phyloP scores from a whole-genome alignment of 1,140 invertebrate species.

The Drosophila fuyamai region DNA sequence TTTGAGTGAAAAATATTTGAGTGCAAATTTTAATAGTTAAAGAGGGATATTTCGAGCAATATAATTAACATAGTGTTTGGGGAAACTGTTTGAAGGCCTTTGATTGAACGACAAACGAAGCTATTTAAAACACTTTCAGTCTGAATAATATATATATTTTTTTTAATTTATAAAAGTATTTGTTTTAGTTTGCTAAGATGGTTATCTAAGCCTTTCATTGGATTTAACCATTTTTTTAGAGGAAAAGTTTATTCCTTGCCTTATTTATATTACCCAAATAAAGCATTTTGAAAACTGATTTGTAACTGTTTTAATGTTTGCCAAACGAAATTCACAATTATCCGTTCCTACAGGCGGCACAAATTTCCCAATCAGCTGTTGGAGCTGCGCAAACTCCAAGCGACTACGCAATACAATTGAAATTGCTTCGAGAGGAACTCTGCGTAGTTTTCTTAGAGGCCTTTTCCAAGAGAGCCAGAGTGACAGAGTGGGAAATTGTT shows the following conservation, averaged over 20 bases:
- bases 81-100: not conserved
- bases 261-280: no score
- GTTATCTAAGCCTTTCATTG: no score
- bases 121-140: no score
- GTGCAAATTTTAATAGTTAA: slow-evolving; percentile 1
- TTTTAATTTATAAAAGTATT: no score
- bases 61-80: not conserved
- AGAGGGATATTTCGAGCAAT: not conserved
- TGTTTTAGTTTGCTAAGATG: no score
- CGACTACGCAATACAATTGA: slow-evolving; percentile 75
- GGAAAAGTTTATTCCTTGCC: no score
- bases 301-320: no score
- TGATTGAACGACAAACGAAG: not conserved
- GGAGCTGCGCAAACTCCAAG: slow-evolving; percentile 67
- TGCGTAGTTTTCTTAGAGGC: slow-evolving; percentile 19
- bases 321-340: slow-evolving; percentile 20
- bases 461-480: not conserved
- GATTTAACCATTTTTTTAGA: no score
- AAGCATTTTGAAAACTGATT: no score
- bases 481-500: slow-evolving; percentile 54
- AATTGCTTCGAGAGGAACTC: slow-evolving; percentile 54
- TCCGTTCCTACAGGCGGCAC: not conserved
- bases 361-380: slow-evolving; percentile 51
- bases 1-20: slow-evolving; percentile 27
- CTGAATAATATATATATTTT: no score